phyloP scores from a whole-genome alignment of 2,888 invertebrate species.

The Cyaniris semiargus region DNA sequence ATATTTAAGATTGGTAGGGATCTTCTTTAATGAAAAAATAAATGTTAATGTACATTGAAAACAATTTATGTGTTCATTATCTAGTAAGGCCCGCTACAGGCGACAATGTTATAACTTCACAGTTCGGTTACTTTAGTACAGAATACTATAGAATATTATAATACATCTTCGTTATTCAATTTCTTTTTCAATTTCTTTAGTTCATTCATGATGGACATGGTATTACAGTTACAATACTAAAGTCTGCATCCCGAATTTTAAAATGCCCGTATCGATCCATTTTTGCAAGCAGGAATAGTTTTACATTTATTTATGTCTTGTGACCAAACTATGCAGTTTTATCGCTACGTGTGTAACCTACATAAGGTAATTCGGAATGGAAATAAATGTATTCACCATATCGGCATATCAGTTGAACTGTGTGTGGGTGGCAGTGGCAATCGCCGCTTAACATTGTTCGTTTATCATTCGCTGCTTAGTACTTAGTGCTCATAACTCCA shows the following conservation, averaged over 20 bases:
- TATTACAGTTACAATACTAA: too few relatives aligned
- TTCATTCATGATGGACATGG: too few relatives aligned
- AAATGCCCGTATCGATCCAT: too few relatives aligned
- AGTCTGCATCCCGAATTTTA: too few relatives aligned
- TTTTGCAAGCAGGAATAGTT: too few relatives aligned
- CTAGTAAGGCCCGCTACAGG: too few relatives aligned
- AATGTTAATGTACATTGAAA: conserved; percentile 8
- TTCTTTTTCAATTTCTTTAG: too few relatives aligned
- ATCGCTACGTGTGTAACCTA: background rate
- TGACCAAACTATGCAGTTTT: background rate
- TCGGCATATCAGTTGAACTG: conserved; percentile 64
- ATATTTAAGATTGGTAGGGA: background rate
- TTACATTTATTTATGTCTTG: background rate
- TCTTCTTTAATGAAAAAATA: background rate
- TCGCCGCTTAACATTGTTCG: background rate
- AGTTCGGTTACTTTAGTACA: too few relatives aligned
- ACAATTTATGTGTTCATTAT: conserved; percentile 2
- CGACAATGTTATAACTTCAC: too few relatives aligned
- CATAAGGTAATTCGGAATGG: background rate
- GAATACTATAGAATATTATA: too few relatives aligned
- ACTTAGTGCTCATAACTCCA: conserved; percentile 19
- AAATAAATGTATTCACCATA: conserved; percentile 69
- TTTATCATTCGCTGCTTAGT: conserved; percentile 28
- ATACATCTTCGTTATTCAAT: too few relatives aligned
- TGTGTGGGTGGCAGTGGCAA: conserved; percentile 38